Conservation (phyloP, 2,888 invertebrate genomes). For the Caenorhabditis uteleia region DNA sequence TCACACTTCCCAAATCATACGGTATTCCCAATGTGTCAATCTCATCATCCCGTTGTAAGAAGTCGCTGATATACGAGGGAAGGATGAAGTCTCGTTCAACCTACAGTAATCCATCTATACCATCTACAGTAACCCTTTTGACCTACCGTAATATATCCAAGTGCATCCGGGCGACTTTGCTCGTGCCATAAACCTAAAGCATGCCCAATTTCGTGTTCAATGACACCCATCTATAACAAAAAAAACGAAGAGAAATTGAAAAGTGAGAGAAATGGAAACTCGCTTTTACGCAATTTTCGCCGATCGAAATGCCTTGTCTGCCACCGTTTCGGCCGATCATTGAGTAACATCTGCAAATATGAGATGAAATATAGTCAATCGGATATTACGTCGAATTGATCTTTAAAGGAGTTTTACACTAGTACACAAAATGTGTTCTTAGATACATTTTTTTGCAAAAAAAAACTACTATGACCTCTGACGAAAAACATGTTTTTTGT, state of each 20-base stretch:
- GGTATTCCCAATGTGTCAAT: constrained; percentile 57
- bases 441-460: too few relatives aligned
- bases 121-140: background rate
- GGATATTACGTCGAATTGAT: too few relatives aligned
- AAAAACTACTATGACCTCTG: background rate
- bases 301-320: constrained; percentile 68
- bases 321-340: constrained; percentile 69
- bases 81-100: constrained; percentile 58
- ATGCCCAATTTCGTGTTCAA: constrained; percentile 68
- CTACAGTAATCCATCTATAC: constrained; percentile 16
- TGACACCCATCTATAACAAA: constrained; percentile 57
- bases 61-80: constrained; percentile 64
- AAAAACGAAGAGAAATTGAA: constrained; percentile 1
- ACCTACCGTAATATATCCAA: constrained; percentile 43
- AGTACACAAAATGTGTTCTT: too few relatives aligned
- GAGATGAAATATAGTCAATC: too few relatives aligned
- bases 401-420: too few relatives aligned
- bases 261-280: constrained; percentile 7
- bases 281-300: constrained; percentile 65
- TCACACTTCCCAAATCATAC: constrained; percentile 66
- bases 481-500: too few relatives aligned
- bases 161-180: constrained; percentile 67
- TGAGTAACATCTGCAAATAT: constrained; percentile 67
- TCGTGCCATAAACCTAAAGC: constrained; percentile 69
- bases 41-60: constrained; percentile 54